Percentiles rank a stretch among this genome's conserved stretches.
Evolutionary conservation across 2,113 vertebrate species (phyloP).

Genomic region (Coptodon bakossiorum): DNA sequence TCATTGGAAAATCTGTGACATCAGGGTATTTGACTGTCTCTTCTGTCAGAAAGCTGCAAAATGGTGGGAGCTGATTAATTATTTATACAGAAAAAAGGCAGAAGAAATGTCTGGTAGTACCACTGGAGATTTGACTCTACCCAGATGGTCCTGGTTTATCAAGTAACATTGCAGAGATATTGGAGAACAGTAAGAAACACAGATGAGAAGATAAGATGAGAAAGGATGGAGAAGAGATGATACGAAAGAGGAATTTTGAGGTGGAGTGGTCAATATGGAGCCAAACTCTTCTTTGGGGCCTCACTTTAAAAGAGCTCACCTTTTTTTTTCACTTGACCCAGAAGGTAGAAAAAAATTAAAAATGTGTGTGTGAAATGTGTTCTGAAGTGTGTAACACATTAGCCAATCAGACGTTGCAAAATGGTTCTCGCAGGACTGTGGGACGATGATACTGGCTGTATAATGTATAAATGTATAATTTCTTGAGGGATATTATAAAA

Average conservation of each 20-base stretch:
- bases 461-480: neutral
- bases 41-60: neutral
- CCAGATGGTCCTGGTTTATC: slow-evolving; percentile 28
- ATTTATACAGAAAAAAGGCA: neutral
- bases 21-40: neutral
- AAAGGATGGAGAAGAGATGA: neutral
- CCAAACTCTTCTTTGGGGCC: neutral
- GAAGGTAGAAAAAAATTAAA: no score
- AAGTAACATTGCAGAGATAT: slow-evolving; percentile 15
- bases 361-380: neutral
- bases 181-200: neutral
- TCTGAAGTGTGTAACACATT: no score
- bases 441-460: neutral
- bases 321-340: no score
- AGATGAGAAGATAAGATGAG: neutral
- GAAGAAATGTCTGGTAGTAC: neutral
- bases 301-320: no score
- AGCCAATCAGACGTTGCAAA: no score
- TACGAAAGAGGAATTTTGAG: slow-evolving; percentile 5
- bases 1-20: neutral
- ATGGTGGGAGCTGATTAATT: neutral
- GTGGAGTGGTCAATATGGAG: neutral
- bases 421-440: neutral
- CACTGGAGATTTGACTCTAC: neutral
- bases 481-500: neutral